Percentiles rank a stretch among this genome's conserved stretches.
phyloP scores from a whole-genome alignment of 2,113 vertebrate species.

The Dunckerocampus dactyliophorus region DNA sequence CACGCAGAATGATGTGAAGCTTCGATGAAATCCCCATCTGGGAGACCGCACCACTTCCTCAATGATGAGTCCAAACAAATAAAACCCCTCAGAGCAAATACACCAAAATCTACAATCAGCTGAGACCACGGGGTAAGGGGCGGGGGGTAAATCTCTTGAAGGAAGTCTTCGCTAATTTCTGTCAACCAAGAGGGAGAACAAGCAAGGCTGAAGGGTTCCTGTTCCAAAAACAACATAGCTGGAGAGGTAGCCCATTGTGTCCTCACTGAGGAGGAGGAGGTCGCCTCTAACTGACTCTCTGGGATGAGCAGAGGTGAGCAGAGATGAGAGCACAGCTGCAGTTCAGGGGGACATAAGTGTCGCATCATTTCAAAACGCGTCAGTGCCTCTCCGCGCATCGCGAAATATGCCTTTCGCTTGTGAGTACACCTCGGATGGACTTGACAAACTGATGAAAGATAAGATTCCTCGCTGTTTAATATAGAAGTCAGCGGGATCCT shows the following conservation, averaged over 20 bases:
- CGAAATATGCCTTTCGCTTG: neutral
- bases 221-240: conserved; percentile 87
- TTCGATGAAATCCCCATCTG: conserved; percentile 23
- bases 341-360: conserved; percentile 49
- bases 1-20: conserved; percentile 12
- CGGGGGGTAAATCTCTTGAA: conserved; percentile 74
- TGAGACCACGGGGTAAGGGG: conserved; percentile 42
- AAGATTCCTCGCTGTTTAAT: conserved; percentile 13
- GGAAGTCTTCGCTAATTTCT: conserved; percentile 80
- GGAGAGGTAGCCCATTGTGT: conserved; percentile 75
- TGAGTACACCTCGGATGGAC: conserved; percentile 5
- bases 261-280: conserved; percentile 78
- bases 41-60: conserved; percentile 38
- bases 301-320: conserved; percentile 66
- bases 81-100: conserved; percentile 1
- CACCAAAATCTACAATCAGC: conserved; percentile 55
- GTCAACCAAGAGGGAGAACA: conserved; percentile 80
- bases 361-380: conserved; percentile 31
- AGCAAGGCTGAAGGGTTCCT: conserved; percentile 68
- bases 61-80: conserved; percentile 39
- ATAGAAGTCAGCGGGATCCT: conserved; percentile 40
- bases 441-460: neutral
- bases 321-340: conserved; percentile 65
- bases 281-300: conserved; percentile 53
- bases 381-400: conserved; percentile 17